Percentiles rank a stretch among this genome's conserved stretches.
phyloP scores from a whole-genome alignment of 2,888 invertebrate genomes.

The Dioctria rufipes region DNA sequence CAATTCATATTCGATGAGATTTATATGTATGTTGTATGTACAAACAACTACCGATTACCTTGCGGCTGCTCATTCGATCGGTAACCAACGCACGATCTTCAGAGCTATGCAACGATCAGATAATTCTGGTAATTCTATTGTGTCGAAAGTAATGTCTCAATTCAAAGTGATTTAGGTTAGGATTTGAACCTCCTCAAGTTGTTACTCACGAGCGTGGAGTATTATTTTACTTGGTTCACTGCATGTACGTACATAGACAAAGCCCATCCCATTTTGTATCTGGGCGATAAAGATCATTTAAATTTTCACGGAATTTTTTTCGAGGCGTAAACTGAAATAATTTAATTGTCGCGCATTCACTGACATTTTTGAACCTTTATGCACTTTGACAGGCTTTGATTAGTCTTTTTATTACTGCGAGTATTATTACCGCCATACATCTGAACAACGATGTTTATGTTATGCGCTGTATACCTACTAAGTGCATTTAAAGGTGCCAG shows the following conservation, averaged over 20 bases:
- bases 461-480: background rate
- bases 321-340: conserved; percentile 14
- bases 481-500: background rate
- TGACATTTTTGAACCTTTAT: background rate
- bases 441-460: background rate
- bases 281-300: conserved; percentile 20
- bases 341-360: background rate
- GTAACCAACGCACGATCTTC: conserved; percentile 44
- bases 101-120: conserved; percentile 26
- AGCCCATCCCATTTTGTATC: conserved; percentile 8
- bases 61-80: conserved; percentile 13
- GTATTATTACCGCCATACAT: background rate
- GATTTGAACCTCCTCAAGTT: background rate
- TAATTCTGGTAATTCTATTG: conserved; percentile 50
- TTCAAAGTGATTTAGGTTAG: conserved; percentile 40
- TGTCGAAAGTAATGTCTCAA: conserved; percentile 55
- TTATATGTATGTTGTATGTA: background rate
- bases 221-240: no score
- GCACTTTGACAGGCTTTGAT: conserved; percentile 1
- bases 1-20: background rate
- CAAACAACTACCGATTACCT: background rate
- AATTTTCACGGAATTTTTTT: conserved; percentile 24
- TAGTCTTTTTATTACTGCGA: background rate
- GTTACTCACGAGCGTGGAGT: background rate
- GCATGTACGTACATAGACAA: background rate